These are phyloP conservation scores for Dermolepida albohirtum DNA, from an alignment of 2,888 invertebrate species.

Conservation along the genomic window DNA sequence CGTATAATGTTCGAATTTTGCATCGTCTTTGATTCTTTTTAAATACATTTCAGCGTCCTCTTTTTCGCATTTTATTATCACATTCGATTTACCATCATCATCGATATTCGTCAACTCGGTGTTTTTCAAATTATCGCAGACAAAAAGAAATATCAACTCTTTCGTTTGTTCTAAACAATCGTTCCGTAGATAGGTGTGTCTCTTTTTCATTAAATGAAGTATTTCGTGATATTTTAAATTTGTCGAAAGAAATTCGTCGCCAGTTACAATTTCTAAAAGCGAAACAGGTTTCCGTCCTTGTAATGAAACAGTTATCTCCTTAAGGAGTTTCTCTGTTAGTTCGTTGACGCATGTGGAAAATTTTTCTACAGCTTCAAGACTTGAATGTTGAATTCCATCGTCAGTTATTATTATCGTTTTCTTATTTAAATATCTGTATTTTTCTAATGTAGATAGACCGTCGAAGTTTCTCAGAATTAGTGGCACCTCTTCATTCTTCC, in stretches of 20 bases:
- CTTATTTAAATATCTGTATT: constrained; percentile 13
- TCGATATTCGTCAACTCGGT: not conserved
- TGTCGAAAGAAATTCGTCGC: not conserved
- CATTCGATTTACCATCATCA: too few relatives aligned
- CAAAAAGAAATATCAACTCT: constrained; percentile 11
- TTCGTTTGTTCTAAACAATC: not conserved
- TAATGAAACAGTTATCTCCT: not conserved
- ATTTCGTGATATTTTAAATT: constrained; percentile 1
- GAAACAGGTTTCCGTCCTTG: constrained; percentile 13
- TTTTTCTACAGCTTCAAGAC: not conserved
- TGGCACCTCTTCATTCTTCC: constrained; percentile 11
- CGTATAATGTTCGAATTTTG: not conserved
- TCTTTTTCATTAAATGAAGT: constrained; percentile 2
- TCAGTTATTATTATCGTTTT: constrained; percentile 5
- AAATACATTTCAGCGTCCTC: not conserved
- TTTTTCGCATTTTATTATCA: constrained; percentile 9
- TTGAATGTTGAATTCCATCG: not conserved
- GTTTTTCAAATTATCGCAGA: not conserved
- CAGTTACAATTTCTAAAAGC: not conserved
- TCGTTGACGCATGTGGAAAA: too few relatives aligned
- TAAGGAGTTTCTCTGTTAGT: not conserved
- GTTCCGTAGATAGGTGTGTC: not conserved
- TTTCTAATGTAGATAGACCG: constrained; percentile 1
- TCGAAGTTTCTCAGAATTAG: not conserved
- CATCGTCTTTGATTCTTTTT: not conserved